Evolutionary conservation across 2,797 vertebrate species (phyloP).

Genomic region (Cuculus canorus): DNA sequence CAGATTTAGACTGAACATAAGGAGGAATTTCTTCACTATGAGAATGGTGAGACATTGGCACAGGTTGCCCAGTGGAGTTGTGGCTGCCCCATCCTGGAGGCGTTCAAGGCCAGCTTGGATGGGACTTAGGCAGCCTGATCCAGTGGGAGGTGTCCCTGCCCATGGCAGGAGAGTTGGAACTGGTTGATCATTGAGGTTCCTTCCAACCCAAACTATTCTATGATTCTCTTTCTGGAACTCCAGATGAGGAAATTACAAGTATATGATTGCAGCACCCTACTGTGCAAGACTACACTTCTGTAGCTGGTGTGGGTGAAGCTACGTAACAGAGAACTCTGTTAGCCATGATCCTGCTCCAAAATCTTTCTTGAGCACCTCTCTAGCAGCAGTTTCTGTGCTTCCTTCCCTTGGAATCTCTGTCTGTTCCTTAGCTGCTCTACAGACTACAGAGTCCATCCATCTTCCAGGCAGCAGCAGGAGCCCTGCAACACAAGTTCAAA

Average conservation of each 20-base stretch:
- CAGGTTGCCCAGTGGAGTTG: too few species aligned
- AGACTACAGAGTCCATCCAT: background rate
- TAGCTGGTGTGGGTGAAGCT: background rate
- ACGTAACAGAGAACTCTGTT: background rate
- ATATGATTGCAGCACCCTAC: background rate
- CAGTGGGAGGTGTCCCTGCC: too few species aligned
- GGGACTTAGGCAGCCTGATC: too few species aligned
- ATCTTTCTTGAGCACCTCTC: background rate
- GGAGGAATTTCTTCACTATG: too few species aligned
- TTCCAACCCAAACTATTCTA: too few species aligned
- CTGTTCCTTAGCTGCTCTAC: background rate
- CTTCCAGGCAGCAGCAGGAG: background rate
- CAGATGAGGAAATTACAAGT: background rate
- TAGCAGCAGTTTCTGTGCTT: background rate
- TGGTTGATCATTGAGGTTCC: too few species aligned
- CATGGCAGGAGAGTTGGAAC: too few species aligned
- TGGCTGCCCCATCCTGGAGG: too few species aligned
- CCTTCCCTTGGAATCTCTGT: background rate
- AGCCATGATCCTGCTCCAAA: background rate
- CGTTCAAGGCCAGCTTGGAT: too few species aligned
- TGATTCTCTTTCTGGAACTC: background rate
- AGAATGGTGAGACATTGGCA: too few species aligned
- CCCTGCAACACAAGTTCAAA: background rate
- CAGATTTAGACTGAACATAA: too few species aligned
- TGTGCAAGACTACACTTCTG: background rate